Evolutionary conservation across 2,888 invertebrate species (phyloP), one percentile per base, ranked within the genome.

Genomic region (Ormyrus labotus): DNA sequence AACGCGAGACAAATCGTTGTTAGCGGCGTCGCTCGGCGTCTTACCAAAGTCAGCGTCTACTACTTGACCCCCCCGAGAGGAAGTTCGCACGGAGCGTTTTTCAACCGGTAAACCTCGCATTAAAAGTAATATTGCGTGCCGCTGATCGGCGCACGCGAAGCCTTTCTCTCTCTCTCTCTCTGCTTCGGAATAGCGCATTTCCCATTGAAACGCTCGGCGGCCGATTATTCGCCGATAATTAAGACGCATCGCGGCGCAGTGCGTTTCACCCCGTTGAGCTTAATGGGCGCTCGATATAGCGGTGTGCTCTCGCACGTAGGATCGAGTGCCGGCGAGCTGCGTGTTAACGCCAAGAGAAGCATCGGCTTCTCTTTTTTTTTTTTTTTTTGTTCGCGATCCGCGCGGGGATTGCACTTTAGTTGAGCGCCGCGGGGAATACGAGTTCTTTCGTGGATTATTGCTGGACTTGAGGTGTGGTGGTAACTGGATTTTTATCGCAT

Each of bases 181-280:
- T 34, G 19, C 10, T 51, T 51, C n/a, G 6, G 34, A 60, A 19
- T 2, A 65, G 61, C 58, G 50, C n/a, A 48, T 67, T 76, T 55
- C 75, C 45, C 45, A 81, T 73, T 81, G 67, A 81, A 75, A 45
- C 74, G 51, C 65, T 19, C 57, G 57, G 45, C 34, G 9, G 57
- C 58, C 58, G 51, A 74, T 67, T 74, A 58, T 58, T 58, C 51
- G 48, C 71, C 65, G 69, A 48, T 78, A 70, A 80, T 78, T 81
- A 80, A 82, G 51, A 73, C 72, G 53, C 65, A 74, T 75, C 69
- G 64, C 34, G 65, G 68, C 63, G 63, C 64, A 48, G 34, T 34
- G 34, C 34, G 34, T 34, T 34, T 34, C 34, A 34, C 34, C 34
- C 34, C 34, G 34, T 34, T 34, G 34, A 34, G 34, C 34, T 34